phyloP scores from a whole-genome alignment of 2,797 vertebrate genomes.

The Karalla daura region DNA sequence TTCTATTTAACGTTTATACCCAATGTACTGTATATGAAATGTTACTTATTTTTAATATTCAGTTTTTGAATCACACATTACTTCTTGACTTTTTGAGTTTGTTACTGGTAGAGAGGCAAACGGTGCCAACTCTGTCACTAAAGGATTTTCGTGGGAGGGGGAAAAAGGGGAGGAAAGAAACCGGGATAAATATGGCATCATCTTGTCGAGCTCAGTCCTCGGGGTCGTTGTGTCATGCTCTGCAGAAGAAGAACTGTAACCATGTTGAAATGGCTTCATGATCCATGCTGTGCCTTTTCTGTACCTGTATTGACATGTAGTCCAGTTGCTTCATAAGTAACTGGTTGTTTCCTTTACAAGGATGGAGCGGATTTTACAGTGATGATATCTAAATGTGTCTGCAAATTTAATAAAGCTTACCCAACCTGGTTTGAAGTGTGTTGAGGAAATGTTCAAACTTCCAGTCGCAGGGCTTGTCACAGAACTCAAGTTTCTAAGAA shows the following conservation, averaged over 20 bases:
- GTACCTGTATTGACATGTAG: slow-evolving; percentile 33
- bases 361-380: slow-evolving; percentile 42
- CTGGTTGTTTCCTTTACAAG: slow-evolving; percentile 35
- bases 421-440: slow-evolving; percentile 30
- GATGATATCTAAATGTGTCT: slow-evolving; percentile 51
- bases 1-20: slow-evolving; percentile 51
- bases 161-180: slow-evolving; percentile 6
- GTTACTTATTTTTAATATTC: slow-evolving; percentile 43
- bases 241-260: slow-evolving; percentile 23
- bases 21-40: slow-evolving; percentile 38
- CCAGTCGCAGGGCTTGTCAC: not conserved
- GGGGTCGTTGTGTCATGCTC: slow-evolving; percentile 21
- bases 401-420: slow-evolving; percentile 67
- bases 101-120: slow-evolving; percentile 14
- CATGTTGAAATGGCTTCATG: slow-evolving; percentile 47
- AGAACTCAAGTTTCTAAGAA: slow-evolving; percentile 46
- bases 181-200: slow-evolving; percentile 1
- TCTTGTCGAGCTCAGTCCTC: slow-evolving; percentile 17
- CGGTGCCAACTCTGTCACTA: slow-evolving; percentile 16
- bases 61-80: slow-evolving; percentile 31
- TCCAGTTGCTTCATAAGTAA: slow-evolving; percentile 68
- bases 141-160: no score
- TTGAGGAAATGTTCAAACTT: slow-evolving; percentile 6
- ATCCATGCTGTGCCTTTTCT: slow-evolving; percentile 53
- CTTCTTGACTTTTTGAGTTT: slow-evolving; percentile 32